phyloP scores from a whole-genome alignment of 1,140 invertebrate species.

The Odontomachus brunneus region DNA sequence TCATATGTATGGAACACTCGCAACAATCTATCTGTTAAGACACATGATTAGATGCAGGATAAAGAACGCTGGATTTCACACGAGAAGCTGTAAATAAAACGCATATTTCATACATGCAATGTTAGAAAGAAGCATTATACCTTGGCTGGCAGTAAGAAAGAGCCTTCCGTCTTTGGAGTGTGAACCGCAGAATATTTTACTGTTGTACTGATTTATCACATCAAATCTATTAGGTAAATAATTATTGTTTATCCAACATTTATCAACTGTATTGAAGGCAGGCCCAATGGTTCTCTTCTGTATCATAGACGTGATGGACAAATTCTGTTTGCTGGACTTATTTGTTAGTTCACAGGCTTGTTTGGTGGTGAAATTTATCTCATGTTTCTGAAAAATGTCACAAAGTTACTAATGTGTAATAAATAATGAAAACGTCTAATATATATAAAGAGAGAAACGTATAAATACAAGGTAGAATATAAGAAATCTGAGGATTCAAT shows the following conservation, averaged over 20 bases:
- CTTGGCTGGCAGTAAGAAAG: slow-evolving; percentile 92
- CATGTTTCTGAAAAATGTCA: slow-evolving; percentile 85
- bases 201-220: slow-evolving; percentile 86
- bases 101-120: not conserved
- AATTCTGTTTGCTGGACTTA: slow-evolving; percentile 69
- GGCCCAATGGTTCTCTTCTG: slow-evolving; percentile 79
- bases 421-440: no score
- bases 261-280: slow-evolving; percentile 77
- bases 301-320: slow-evolving; percentile 84
- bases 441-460: no score
- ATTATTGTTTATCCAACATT: slow-evolving; percentile 86
- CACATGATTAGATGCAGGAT: not conserved
- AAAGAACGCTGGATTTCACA: not conserved
- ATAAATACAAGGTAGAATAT: no score
- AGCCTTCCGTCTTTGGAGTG: slow-evolving; percentile 91
- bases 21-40: slow-evolving; percentile 86
- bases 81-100: no score
- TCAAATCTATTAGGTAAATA: slow-evolving; percentile 90
- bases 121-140: slow-evolving; percentile 81
- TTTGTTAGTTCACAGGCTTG: slow-evolving; percentile 83
- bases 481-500: no score
- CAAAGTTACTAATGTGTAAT: not conserved
- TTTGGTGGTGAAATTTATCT: slow-evolving; percentile 85
- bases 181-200: slow-evolving; percentile 92
- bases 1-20: slow-evolving; percentile 87